Percentiles rank a stretch among this genome's conserved stretches.
Conservation (phyloP, 1,140 invertebrate species). For the Cherax destructor region DNA sequence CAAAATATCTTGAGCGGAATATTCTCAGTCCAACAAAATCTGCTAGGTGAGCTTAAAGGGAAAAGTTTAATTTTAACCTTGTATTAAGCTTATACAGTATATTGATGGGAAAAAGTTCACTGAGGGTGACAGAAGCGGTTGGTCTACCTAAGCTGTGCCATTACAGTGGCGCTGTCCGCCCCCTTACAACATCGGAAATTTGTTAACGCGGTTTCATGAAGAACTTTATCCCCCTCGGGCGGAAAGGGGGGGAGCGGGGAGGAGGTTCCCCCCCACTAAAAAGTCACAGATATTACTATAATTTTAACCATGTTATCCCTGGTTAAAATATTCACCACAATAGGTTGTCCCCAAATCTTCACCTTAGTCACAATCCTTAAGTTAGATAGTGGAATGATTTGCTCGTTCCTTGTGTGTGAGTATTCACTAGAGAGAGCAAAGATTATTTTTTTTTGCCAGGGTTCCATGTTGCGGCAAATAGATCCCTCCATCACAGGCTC, state of each 20-base stretch:
- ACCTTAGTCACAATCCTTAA: conserved; percentile 41
- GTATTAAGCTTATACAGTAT: neutral
- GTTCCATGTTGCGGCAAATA: conserved; percentile 64
- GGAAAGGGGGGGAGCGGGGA: conserved; percentile 67
- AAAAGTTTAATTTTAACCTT: conserved; percentile 5
- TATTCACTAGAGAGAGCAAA: conserved; percentile 63
- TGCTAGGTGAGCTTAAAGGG: neutral
- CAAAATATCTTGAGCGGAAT: neutral
- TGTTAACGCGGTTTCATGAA: conserved; percentile 72
- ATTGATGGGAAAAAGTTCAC: conserved; percentile 27
- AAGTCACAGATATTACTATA: conserved; percentile 53
- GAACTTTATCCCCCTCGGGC: conserved; percentile 71
- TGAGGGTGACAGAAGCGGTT: conserved; percentile 35
- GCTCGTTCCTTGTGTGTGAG: conserved; percentile 50
- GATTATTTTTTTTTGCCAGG: conserved; percentile 54
- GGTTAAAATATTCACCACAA: conserved; percentile 60
- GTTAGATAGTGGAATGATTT: conserved; percentile 47
- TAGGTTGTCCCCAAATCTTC: conserved; percentile 42
- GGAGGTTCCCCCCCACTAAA: conserved; percentile 68
- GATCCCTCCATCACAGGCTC: conserved; percentile 60
- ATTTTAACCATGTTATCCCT: conserved; percentile 61
- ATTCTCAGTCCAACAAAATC: neutral
- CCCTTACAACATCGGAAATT: conserved; percentile 72
- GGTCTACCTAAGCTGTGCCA: conserved; percentile 45
- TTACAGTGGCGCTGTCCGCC: conserved; percentile 55